Base-by-base conservation (phyloP, 1,140 invertebrate species). In the Drosophila novamexicana region DNA sequence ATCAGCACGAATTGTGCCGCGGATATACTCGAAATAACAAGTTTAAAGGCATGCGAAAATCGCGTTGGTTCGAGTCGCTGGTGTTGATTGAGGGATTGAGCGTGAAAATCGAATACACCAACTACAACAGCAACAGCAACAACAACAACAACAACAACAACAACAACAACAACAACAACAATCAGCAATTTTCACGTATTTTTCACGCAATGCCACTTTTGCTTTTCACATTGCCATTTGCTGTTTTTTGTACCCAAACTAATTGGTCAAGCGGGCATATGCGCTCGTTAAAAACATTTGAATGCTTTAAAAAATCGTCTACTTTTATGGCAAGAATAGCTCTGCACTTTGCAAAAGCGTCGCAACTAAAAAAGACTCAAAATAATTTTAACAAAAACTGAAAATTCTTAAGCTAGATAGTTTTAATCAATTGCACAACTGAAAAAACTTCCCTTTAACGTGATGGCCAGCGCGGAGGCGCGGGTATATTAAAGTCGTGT, bases 11-110 rank as follows among this genome's bases (percentile, higher is more conserved):
- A 75, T 71, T 70, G 73, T 67, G 70, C 63, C 65, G 83, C 68
- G 76, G 68, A 86, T 79, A 82, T 86, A 69, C 72, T 82, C 86
- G 84, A 88, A 88, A 88, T 89, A 88, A 88, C 83, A 89, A 88
- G 84, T 88, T 88, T 88, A 88, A 88, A 88, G 79, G 76, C 84
- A 88, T 79, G 68, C 66, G 71, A 63, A 84, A 82, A 75, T 76
- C 75, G 50, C 44, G 16, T 37, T 52, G 56, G 65, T 59, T 59
- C 49, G 69, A 77, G 62, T 70, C 59, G 54, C 49, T 68, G 57
- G 52, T 79, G 77, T 78, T 88, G 83, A 88, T 88, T 88, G 83
- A 88, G 80, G 84, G 83, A 88, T 88, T 88, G 83, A 88, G 79
- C 74, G 69, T 79, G 88, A 88, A 83, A 88, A 83, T 83, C 83